Percentiles rank a stretch among this genome's conserved stretches.
Evolutionary conservation across 2,113 vertebrate genomes (phyloP).

Genomic region (Tachysurus vachellii): DNA sequence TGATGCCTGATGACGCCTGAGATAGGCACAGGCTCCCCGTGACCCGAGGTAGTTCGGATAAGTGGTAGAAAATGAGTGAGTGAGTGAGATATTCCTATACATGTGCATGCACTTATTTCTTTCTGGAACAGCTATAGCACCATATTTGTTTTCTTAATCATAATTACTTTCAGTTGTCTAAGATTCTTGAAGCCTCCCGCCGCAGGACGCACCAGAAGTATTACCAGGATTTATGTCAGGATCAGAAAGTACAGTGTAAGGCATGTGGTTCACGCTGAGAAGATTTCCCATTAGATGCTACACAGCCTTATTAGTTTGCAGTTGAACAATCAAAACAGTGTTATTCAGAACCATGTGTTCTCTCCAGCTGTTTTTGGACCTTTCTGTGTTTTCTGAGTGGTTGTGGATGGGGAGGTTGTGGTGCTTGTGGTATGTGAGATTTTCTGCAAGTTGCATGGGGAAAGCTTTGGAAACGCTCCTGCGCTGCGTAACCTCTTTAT

Average conservation of each 20-base stretch:
- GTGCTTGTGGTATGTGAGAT: slow-evolving; percentile 42
- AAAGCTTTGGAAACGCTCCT: slow-evolving; percentile 68
- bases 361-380: slow-evolving; percentile 28
- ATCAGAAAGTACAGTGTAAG: slow-evolving; percentile 9
- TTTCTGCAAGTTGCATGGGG: slow-evolving; percentile 62
- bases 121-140: neutral
- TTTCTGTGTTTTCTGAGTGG: slow-evolving; percentile 9
- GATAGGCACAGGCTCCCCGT: too few species aligned
- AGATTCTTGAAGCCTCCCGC: neutral
- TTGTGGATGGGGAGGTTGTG: neutral
- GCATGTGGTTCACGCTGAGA: slow-evolving; percentile 3
- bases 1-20: too few species aligned
- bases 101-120: neutral
- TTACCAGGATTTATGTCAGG: slow-evolving; percentile 31
- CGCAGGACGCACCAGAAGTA: neutral
- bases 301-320: slow-evolving; percentile 1
- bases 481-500: slow-evolving; percentile 68
- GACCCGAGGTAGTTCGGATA: too few species aligned
- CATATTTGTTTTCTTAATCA: neutral
- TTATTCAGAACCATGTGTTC: neutral
- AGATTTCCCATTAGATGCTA: slow-evolving; percentile 9
- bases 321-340: neutral
- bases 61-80: neutral
- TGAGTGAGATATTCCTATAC: neutral
- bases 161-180: slow-evolving; percentile 19